Evolutionary conservation across 2,888 invertebrate species (phyloP).

Genomic region (Euplexia lucipara): DNA sequence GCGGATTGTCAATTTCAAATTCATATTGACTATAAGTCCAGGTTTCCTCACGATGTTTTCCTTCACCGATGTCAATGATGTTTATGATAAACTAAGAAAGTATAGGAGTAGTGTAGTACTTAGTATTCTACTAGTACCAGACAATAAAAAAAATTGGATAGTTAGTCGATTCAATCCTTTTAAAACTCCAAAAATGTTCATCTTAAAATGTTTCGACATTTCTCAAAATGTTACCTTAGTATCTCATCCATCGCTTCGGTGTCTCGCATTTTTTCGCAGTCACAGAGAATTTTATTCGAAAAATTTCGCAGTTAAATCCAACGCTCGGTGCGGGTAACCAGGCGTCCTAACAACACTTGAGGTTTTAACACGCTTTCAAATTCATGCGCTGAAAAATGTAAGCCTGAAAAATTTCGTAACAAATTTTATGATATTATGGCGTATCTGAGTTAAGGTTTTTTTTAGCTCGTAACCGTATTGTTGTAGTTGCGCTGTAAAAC

Average conservation of each 20-base stretch:
- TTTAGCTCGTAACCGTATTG: conserved; percentile 25
- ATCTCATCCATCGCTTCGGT: not conserved
- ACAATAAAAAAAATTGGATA: too few relatives aligned
- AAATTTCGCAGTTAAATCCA: conserved; percentile 36
- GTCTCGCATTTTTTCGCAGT: conserved; percentile 17
- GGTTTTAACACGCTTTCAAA: conserved; percentile 36
- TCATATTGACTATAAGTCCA: too few relatives aligned
- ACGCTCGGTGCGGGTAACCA: conserved; percentile 42
- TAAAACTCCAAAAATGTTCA: too few relatives aligned
- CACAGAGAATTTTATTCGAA: conserved; percentile 20
- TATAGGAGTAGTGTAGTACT: too few relatives aligned
- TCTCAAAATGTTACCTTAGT: not conserved
- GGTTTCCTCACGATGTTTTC: too few relatives aligned
- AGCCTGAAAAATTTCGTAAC: conserved; percentile 22
- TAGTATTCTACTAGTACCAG: too few relatives aligned
- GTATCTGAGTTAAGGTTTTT: conserved; percentile 7
- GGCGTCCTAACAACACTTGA: conserved; percentile 52
- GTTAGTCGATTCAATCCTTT: too few relatives aligned
- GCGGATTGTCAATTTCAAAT: too few relatives aligned
- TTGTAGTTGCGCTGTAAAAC: conserved; percentile 1
- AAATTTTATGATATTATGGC: conserved; percentile 43
- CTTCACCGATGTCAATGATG: too few relatives aligned
- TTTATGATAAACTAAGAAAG: too few relatives aligned
- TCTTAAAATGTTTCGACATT: not conserved
- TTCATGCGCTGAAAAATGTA: conserved; percentile 48